These are phyloP conservation scores for Orthosia gracilis DNA, from an alignment of 2,888 invertebrate genomes.

Conservation along the genomic window DNA sequence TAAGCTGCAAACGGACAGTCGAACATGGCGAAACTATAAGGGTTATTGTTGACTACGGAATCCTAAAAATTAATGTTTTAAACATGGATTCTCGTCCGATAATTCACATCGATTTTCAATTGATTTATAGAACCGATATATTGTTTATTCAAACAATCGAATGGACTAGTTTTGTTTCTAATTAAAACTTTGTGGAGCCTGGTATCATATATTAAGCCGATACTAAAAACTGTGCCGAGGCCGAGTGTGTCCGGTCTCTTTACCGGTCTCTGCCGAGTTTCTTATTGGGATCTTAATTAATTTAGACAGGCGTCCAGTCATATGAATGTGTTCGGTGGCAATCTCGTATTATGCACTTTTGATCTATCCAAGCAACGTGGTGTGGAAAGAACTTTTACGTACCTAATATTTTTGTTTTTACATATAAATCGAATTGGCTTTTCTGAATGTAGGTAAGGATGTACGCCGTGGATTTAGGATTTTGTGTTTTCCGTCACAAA, in stretches of 20 bases:
- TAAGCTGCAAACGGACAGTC: too few relatives aligned
- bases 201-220: slow-evolving; percentile 54
- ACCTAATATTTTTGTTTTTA: slow-evolving; percentile 5
- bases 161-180: slow-evolving; percentile 43
- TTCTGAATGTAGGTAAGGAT: not conserved
- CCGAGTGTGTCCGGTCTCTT: slow-evolving; percentile 49
- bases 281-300: slow-evolving; percentile 58
- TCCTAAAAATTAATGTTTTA: slow-evolving; percentile 33
- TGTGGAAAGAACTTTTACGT: slow-evolving; percentile 44
- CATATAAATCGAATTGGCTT: slow-evolving; percentile 2
- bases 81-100: slow-evolving; percentile 40
- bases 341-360: slow-evolving; percentile 48
- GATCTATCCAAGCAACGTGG: slow-evolving; percentile 5
- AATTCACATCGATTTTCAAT: slow-evolving; percentile 44
- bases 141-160: slow-evolving; percentile 50
- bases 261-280: slow-evolving; percentile 38
- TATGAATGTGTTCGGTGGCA: slow-evolving; percentile 54
- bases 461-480: not conserved
- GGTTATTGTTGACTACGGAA: too few relatives aligned
- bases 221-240: slow-evolving; percentile 54
- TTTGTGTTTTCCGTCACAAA: too few relatives aligned
- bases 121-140: slow-evolving; percentile 33
- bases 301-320: slow-evolving; percentile 54
- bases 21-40: too few relatives aligned
- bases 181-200: slow-evolving; percentile 42